Base-by-base conservation (phyloP, 2,797 vertebrate species). In the Poeciliopsis turneri region DNA sequence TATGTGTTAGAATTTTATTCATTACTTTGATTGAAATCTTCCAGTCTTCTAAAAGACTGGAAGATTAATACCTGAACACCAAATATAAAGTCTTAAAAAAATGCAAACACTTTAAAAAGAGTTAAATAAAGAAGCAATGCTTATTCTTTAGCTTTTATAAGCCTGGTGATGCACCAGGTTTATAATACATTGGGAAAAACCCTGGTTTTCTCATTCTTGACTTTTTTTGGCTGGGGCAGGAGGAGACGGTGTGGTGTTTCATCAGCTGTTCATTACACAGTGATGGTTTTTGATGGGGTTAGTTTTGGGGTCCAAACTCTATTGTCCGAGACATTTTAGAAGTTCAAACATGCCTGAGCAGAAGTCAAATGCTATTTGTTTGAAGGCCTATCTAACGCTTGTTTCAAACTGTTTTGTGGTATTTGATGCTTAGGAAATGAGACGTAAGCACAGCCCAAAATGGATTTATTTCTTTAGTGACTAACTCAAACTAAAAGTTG, bases 261-360 rank as follows among this genome's bases (percentile, higher is more conserved):
- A 61, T 2, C 61, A 51, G n/a, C 61, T 51, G 57, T 59, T 81
- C 28, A 20, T 78, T 85, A 84, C 72, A 39, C 43, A 78, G 28
- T 78, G 45, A 53, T 68, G 76, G 9, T 39, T 78, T 69, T 36
- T 39, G 11, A 51, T 72, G 33, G 39, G 39, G 43, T 76, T 25
- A 20, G 59, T 79, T 84, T 61, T 10, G 3, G 33, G 61, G 51
- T 61, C 18, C 33, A 64, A 20, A 64, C 33, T 9, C 30, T 33
- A 20, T 18, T 66, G 33, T 66, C 8, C 3, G 6, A 41, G 11
- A 15, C 7, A 43, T 41, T 68, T 18, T 13, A 49, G 1, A 30
- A 55, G 36, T 73, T 77, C 55, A 53, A 74, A 78, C 41, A 8
- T 68, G 3, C 9, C n/a, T 41, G 55, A 51, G 4, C 30, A 2